Evolutionary conservation across 2,113 vertebrate genomes (phyloP).

Genomic region (Colinus virginianus): DNA sequence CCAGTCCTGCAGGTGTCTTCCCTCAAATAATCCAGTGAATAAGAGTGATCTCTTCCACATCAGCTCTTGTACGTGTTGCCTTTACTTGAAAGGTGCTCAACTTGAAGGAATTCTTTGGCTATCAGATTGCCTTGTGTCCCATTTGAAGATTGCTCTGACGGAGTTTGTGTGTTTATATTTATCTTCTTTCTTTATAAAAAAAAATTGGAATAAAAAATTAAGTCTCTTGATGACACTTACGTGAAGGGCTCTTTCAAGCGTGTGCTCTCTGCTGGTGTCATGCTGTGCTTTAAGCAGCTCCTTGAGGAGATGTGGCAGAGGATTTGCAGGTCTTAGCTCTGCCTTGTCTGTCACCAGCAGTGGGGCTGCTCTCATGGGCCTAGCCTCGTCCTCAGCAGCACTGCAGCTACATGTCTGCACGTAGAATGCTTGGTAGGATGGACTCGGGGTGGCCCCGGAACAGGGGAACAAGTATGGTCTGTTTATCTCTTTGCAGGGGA

Average conservation of each 20-base stretch:
- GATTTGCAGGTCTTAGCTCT: slow-evolving; percentile 22
- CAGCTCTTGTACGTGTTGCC: neutral
- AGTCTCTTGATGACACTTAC: slow-evolving; percentile 24
- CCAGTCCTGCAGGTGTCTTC: neutral
- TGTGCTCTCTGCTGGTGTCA: slow-evolving; percentile 27
- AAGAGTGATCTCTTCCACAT: neutral
- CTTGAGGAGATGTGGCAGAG: neutral
- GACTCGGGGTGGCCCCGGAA: neutral
- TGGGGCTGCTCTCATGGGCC: rapidly evolving
- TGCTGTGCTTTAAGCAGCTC: slow-evolving; percentile 20
- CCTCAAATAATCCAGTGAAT: neutral
- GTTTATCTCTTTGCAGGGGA: neutral
- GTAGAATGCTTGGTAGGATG: neutral
- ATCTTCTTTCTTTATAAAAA: neutral
- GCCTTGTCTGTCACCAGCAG: neutral
- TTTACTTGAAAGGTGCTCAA: neutral
- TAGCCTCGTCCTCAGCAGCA: neutral
- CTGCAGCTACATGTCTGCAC: neutral
- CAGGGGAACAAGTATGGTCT: rapidly evolving
- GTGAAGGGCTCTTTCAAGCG: slow-evolving; percentile 21
- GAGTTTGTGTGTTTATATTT: neutral
- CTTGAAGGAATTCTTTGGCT: neutral
- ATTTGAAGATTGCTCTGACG: neutral
- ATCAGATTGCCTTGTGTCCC: neutral
- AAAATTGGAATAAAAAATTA: neutral